Evolutionary conservation across 2,888 invertebrate species (phyloP), one percentile per base, ranked within the genome.

Genomic region (Torymus auratus): DNA sequence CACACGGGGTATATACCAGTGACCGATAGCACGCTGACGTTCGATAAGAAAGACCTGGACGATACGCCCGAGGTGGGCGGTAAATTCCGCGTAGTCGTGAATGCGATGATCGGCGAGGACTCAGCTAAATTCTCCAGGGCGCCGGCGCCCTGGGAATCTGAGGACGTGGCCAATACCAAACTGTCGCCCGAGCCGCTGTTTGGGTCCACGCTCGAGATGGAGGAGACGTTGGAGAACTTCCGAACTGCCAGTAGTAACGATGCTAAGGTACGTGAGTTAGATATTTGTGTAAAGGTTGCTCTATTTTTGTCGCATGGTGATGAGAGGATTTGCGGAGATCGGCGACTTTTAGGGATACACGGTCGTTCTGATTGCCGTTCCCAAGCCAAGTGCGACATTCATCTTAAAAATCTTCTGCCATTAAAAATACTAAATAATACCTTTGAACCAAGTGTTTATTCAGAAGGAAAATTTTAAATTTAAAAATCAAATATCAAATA

Each of bases 1-100:
- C 96, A 98, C 90, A 96, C 98, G 10, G 98, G 98, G 69, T 97
- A 96, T 90, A 93, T 98, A 80, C 92, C 94, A 0, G 93, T 94
- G 84, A 94, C 94, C 83, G 95, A 96, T 86, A 96, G 95, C 65
- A 93, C 94, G n/a, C 91, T 97, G 74, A 94, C 93, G 81, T 96
- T 95, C 86, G 94, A 93, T 74, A 94, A 93, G 93, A 94, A 91
- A 41, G 97, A 97, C 89, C 92, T 97, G 84, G 97, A 97, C 90
- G 96, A 96, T 74, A 92, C 96, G 78, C 95, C 95, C 3, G 97
- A 97, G 81, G 88, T 92, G 0, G 91, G 91, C 2, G 94, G 94
- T 13, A 93, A 94, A 85, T 96, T 97, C 84, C 92, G 92, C 0
- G 93, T 95, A 0, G 92, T 94, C 0, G 90, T 97, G 23, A 95